Base-by-base conservation (phyloP, 2,113 vertebrate genomes). In the Salvelinus sp. region DNA sequence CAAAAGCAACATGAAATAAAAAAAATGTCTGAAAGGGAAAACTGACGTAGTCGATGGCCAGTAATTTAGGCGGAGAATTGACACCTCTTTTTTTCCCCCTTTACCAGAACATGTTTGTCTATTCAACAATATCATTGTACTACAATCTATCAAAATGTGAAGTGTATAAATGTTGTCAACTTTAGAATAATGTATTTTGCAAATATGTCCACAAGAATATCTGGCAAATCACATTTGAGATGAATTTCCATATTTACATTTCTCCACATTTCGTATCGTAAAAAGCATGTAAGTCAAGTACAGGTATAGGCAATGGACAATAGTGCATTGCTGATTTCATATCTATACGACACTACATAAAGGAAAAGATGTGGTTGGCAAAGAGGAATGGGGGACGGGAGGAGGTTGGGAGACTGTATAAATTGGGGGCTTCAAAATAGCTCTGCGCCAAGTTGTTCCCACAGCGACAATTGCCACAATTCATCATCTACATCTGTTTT, bases 401-500 rank as follows among this genome's bases (percentile, higher is more conserved):
- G 38, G 66, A 18, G 50, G 60, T 62, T 47, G 33, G 57, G 38
- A 48, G 27, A 57, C 58, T 62, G 57, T 38, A 9, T 9, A 2
- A 70, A 67, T 73, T 54, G 50, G 54, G 66, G 69, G 47, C 28
- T 82, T 70, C 62, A 78, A 79, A 79, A 80, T 77, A 82, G 79
- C 73, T 68, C 76, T 27, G 48, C 69, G 10, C 22, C 63, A 62
- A 67, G 54, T 62, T 47, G 57, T 62, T 79, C 81, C 76, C 77
- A 67, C 4, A 75, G 60, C 70, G 10, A 74, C 67, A 70, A 73
- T 60, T 47, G 48, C 65, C 23, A 60, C 47, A 57, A 77, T 65
- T 72, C 72, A 64, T 64, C 79, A 63, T 47, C 25, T 65, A 80
- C 74, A 85, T 83, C 77, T 86, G 85, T 80, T 83, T 82, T 67